These are phyloP conservation scores for Litoditis marina DNA, from an alignment of 2,888 invertebrate species.

Conservation along the genomic window DNA sequence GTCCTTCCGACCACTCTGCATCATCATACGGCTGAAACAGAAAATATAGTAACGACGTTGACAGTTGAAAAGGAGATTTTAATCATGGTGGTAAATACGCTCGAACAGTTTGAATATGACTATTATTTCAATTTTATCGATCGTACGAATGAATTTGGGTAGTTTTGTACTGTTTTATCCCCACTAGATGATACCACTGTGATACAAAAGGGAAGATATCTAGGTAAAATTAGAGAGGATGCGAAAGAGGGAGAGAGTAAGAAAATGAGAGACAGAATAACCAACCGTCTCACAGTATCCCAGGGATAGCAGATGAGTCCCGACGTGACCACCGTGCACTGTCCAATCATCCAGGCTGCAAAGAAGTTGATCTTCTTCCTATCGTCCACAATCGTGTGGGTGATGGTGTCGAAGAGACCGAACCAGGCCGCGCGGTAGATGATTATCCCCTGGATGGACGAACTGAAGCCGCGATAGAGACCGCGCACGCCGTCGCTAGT, in stretches of 20 bases:
- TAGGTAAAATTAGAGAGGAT: no score
- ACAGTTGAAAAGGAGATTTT: no score
- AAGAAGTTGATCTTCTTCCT: slow-evolving; percentile 43
- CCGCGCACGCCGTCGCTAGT: slow-evolving; percentile 77
- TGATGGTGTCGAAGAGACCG: slow-evolving; percentile 90
- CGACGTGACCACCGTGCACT: slow-evolving; percentile 42
- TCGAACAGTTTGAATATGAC: no score
- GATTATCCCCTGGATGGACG: slow-evolving; percentile 63
- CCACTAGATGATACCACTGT: no score
- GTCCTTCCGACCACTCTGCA: slow-evolving; percentile 88
- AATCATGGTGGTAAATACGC: no score
- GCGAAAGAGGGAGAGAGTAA: no score
- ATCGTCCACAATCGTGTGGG: slow-evolving; percentile 65
- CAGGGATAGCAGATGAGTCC: slow-evolving; percentile 78
- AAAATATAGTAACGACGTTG: no score
- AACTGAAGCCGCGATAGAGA: slow-evolving; percentile 71
- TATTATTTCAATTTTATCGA: no score
- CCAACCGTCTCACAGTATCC: slow-evolving; percentile 73
- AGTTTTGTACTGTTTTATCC: no score
- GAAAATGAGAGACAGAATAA: no score
- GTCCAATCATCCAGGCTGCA: slow-evolving; percentile 44
- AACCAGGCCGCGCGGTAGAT: slow-evolving; percentile 91
- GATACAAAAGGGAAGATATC: no score
- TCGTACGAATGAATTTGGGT: no score
- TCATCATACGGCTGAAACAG: slow-evolving; percentile 89